Base-by-base conservation (phyloP, 2,888 invertebrate genomes). In the Trichogramma dendrolimi region DNA sequence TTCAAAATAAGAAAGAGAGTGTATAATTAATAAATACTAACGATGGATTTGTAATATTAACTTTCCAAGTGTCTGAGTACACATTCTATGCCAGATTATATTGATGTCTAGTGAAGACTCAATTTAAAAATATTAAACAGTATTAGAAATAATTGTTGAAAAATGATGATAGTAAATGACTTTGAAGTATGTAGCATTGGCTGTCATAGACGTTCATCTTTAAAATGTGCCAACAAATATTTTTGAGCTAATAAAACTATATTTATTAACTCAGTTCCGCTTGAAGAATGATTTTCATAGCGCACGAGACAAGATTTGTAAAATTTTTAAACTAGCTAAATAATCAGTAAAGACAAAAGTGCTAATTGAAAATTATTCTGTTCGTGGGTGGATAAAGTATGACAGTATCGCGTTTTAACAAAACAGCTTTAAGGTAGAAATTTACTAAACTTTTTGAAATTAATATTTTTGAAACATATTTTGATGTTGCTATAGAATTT, bases 211-310 rank as follows among this genome's bases (percentile, higher is more conserved):
- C 56, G 53, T 63, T 65, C 57, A 61, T 61, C 62, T 63, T 63
- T 61, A 60, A 63, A 62, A 61, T 65, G 65, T 65, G 62, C 65
- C 63, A 65, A 63, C 54, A 56, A 61, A 63, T 57, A 65, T 43
- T 59, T 55, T 56, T 63, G 58, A 62, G 46, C 51, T 55, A 61
- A 64, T 11, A 14, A 53, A 56, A 47, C 61, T 42, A 64, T 49
- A 60, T 65, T 65, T 62, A 59, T 59, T 61, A 64, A 51, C 57
- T 61, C 60, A 60, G 55, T 58, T 58, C 58, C 61, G 52, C 60
- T 53, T 50, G 39, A 39, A 49, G 58, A 62, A 55, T n/a, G 2
- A 50, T 60, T 65, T 62, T 65, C 62, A 53, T 58, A 58, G 65
- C 60, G 58, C 55, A 10, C 27, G 27, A 27, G 27, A 40, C 3